These are phyloP conservation scores for Pristionchus exspectatus DNA, from an alignment of 2,888 invertebrate genomes.

Conservation along the genomic window DNA sequence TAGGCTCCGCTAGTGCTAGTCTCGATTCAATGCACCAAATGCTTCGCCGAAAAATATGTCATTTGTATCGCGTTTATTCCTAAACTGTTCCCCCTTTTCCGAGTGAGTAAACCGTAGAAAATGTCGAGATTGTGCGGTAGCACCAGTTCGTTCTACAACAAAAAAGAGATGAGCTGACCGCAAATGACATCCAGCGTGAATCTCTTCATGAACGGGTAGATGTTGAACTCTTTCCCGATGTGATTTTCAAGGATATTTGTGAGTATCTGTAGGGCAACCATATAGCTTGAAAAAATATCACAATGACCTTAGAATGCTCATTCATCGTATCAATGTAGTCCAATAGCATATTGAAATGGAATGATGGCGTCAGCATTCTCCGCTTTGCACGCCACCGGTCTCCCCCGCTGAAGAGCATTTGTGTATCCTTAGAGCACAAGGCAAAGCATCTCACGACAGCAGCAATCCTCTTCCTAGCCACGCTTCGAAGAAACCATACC, in stretches of 20 bases:
- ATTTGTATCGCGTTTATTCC: no score
- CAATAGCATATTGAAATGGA: conserved; percentile 22
- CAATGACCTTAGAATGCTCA: neutral
- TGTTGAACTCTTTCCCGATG: neutral
- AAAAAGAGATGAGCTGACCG: no score
- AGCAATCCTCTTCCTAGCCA: conserved; percentile 81
- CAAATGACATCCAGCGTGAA: neutral
- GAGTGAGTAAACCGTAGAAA: no score
- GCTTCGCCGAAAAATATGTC: no score
- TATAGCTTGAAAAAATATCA: neutral
- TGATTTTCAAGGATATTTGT: neutral
- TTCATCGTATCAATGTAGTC: conserved; percentile 38
- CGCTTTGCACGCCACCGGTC: conserved; percentile 22
- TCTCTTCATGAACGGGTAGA: conserved; percentile 38
- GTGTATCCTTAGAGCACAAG: no score
- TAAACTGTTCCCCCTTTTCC: no score
- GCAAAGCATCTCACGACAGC: conserved; percentile 67
- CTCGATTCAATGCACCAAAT: no score
- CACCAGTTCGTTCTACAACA: no score
- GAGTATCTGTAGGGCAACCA: neutral
- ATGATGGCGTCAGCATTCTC: conserved; percentile 40
- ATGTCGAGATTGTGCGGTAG: no score
- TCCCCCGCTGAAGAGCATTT: conserved; percentile 14
- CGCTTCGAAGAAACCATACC: conserved; percentile 80
- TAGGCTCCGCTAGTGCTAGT: no score